Conservation (phyloP, 2,113 vertebrate species). For the Mobula birostris region DNA sequence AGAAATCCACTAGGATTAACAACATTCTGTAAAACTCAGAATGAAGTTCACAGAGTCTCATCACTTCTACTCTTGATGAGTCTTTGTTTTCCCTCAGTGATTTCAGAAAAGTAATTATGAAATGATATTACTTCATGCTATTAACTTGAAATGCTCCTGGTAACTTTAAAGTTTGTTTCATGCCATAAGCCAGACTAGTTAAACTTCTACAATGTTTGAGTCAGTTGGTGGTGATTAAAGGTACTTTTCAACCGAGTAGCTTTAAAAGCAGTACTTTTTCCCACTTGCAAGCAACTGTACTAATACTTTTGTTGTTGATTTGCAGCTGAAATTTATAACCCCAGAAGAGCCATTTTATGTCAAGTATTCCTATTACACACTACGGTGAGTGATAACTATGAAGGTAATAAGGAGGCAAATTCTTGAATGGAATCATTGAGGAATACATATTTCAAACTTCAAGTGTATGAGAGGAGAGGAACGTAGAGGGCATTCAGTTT, state of each 20-base stretch:
- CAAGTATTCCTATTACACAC: conserved; percentile 66
- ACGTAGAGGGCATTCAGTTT: too few relatives aligned
- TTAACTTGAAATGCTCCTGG: background rate
- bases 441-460: background rate
- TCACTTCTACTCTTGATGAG: background rate
- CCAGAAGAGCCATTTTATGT: conserved; percentile 84
- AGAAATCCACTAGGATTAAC: background rate
- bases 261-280: too few relatives aligned
- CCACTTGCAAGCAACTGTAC: background rate
- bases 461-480: too few relatives aligned
- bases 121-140: background rate
- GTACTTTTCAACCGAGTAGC: too few relatives aligned
- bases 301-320: conserved; percentile 67
- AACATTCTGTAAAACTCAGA: too few relatives aligned
- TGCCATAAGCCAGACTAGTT: background rate
- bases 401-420: background rate
- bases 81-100: background rate
- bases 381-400: conserved; percentile 56
- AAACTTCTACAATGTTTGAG: background rate
- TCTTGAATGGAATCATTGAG: background rate
- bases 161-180: background rate
- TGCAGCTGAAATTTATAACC: conserved; percentile 86
- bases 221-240: background rate
- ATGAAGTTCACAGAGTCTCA: background rate
- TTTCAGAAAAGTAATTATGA: background rate